Conservation (phyloP, 1,140 invertebrate species). For the Sminthurides bifidus region DNA sequence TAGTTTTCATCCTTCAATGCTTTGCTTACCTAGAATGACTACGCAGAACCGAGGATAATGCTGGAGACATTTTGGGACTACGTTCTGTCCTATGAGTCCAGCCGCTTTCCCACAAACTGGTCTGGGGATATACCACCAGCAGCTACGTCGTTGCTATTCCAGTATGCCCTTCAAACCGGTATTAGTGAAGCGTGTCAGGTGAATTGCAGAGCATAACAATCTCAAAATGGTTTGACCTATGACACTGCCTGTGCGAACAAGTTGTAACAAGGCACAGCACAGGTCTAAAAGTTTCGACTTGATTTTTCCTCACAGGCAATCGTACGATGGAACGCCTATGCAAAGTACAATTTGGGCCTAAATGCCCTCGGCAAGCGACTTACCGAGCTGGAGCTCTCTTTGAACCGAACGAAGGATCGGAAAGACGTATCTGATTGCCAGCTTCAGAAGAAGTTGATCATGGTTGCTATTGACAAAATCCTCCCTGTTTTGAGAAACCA, state of each 20-base stretch:
- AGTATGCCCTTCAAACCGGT: slow-evolving; percentile 27
- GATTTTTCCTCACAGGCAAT: too few relatives aligned
- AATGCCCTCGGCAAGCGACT: slow-evolving; percentile 5
- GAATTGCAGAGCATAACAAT: neutral
- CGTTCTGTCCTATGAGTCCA: slow-evolving; percentile 14
- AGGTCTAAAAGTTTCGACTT: too few relatives aligned
- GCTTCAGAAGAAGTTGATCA: slow-evolving; percentile 9
- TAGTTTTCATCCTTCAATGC: neutral
- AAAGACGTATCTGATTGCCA: slow-evolving; percentile 3
- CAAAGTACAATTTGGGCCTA: slow-evolving; percentile 14
- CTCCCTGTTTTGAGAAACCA: slow-evolving; percentile 25
- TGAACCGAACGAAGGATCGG: neutral
- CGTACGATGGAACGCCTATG: slow-evolving; percentile 25
- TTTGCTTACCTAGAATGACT: slow-evolving; percentile 12
- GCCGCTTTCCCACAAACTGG: slow-evolving; percentile 5
- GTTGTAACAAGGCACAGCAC: too few relatives aligned
- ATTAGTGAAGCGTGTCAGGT: slow-evolving; percentile 26
- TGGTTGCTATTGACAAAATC: slow-evolving; percentile 3
- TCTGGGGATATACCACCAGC: slow-evolving; percentile 22
- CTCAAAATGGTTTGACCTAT: too few relatives aligned
- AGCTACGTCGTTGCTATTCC: slow-evolving; percentile 24
- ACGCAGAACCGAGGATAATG: slow-evolving; percentile 16
- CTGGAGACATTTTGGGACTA: slow-evolving; percentile 24
- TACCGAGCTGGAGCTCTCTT: slow-evolving; percentile 7
- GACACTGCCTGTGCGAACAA: too few relatives aligned